Base-by-base conservation (phyloP, 2,797 vertebrate species). In the Hyperoplus lanceolatus region DNA sequence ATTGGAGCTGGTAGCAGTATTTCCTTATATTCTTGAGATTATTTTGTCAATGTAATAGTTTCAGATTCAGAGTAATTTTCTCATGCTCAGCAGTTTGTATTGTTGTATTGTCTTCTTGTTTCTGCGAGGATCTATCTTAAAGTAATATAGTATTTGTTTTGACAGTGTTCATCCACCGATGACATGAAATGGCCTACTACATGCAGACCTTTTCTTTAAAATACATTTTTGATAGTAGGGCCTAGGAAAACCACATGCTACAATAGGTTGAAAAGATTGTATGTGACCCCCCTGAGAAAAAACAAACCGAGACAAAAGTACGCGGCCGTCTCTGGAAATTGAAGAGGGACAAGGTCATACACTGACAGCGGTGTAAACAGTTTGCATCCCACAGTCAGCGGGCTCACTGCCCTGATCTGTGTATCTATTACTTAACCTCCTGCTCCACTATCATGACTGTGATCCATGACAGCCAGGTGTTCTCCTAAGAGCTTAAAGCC, bases 381-480 rank as follows among this genome's bases (percentile, higher is more conserved):
- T 36, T 36, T 50, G 8, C 45, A 50, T 1, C 29, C 18, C 16
- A 48, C 14, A 16, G 46, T 62, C 64, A 51, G 5, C 41, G 7
- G 63, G 4, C 36, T 14, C 6, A n/a, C 62, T 11, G 29, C 18
- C 13, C 36, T 38, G 36, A 13, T 49, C 13, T 51, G 53, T 58
- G 5, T 16, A 49, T 67, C 18, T 68, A 61, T 79, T 58, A 65
- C 77, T 75, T 68, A 71, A 70, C 70, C 70, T 59, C 65, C 38
- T 58, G 16, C 64, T 79, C 38, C 48, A 11, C 61, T 51, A 49
- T 73, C 72, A 74, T 18, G 73, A 79, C 72, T 64, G 64, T 73
- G 81, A 80, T 75, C 81, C 84, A 70, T 74, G 79, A 87, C 78
- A 80, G 80, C 68, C 73, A 53, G 71, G 69, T 64, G n/a, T 77